A percentile compares a stretch with the other conserved stretches of the same genome.
These are phyloP conservation scores for Chiloscyllium plagiosum DNA, from an alignment of 2,113 vertebrate species.

Conservation along the genomic window DNA sequence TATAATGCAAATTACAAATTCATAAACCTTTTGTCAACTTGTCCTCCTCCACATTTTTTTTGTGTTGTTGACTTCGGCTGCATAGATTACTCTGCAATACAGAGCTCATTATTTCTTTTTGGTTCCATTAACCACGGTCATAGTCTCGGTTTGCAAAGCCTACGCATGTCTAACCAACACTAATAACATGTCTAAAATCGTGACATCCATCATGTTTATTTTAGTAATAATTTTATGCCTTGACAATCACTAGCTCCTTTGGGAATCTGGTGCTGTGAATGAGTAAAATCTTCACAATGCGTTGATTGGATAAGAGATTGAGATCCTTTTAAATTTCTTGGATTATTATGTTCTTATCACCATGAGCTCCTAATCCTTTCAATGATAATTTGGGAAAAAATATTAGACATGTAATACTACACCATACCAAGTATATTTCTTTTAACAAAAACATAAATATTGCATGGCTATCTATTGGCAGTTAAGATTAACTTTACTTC, in stretches of 20 bases:
- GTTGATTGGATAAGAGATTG: neutral
- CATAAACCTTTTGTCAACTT: slow-evolving; percentile 41
- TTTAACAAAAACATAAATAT: neutral
- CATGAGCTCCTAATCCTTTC: neutral
- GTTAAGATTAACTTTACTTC: neutral
- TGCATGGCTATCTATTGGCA: neutral
- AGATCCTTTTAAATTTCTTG: neutral
- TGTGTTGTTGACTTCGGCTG: slow-evolving; percentile 43
- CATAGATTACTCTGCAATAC: slow-evolving; percentile 46
- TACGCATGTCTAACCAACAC: slow-evolving; percentile 1
- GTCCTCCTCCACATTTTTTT: slow-evolving; percentile 44
- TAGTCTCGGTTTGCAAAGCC: slow-evolving; percentile 21
- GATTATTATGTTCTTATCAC: neutral
- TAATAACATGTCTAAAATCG: slow-evolving; percentile 7
- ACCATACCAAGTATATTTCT: neutral
- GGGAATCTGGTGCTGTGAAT: neutral
- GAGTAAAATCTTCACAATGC: neutral
- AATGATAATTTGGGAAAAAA: neutral
- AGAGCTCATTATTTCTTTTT: slow-evolving; percentile 46
- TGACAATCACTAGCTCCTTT: neutral
- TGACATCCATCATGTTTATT: slow-evolving; percentile 18
- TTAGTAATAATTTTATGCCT: slow-evolving; percentile 19
- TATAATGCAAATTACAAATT: slow-evolving; percentile 43
- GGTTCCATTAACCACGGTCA: slow-evolving; percentile 47
- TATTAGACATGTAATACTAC: neutral